Percentiles rank a stretch among this genome's conserved stretches.
Evolutionary conservation across 2,888 invertebrate genomes (phyloP).

Genomic region (Leucoptera coffeella): DNA sequence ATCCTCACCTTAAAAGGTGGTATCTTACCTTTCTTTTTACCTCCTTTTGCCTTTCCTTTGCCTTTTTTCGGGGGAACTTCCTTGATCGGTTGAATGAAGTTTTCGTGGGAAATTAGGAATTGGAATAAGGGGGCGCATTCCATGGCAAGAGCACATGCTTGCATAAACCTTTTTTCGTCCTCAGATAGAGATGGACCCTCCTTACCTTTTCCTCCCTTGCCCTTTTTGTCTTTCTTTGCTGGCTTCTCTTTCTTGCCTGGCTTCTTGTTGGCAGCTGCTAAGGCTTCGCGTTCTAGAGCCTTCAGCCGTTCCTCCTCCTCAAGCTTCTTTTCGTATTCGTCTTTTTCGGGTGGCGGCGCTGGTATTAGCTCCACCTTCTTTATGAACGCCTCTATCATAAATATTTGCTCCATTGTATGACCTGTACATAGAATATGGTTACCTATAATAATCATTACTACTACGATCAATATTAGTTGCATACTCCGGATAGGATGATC

Average conservation of each 20-base stretch:
- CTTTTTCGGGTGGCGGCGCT: conserved; percentile 34
- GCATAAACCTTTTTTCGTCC: conserved; percentile 42
- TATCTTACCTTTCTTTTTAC: conserved; percentile 8
- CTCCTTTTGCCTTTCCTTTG: conserved; percentile 14
- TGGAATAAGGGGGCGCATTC: conserved; percentile 36
- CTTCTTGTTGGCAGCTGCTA: conserved; percentile 21
- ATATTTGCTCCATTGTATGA: conserved; percentile 36
- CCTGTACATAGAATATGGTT: background rate
- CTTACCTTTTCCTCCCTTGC: conserved; percentile 18
- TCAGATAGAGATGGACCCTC: conserved; percentile 30
- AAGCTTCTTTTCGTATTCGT: conserved; percentile 30
- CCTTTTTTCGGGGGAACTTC: conserved; percentile 12
- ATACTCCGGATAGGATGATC: too few species aligned
- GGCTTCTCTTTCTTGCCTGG: conserved; percentile 16
- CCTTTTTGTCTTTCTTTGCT: conserved; percentile 8
- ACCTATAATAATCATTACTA: background rate
- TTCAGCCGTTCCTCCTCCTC: conserved; percentile 25
- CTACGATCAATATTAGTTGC: too few species aligned
- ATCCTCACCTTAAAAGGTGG: conserved; percentile 17
- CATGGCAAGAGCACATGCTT: conserved; percentile 39
- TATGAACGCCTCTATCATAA: conserved; percentile 41
- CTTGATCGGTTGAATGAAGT: conserved; percentile 30
- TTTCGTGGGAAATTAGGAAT: conserved; percentile 41
- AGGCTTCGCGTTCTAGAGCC: conserved; percentile 27
- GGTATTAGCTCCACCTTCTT: conserved; percentile 35